A percentile compares a stretch with the other conserved stretches of the same genome.
These are phyloP conservation scores for Caenorhabditis sp. DNA, from an alignment of 2,888 invertebrate genomes.

Conservation along the genomic window DNA sequence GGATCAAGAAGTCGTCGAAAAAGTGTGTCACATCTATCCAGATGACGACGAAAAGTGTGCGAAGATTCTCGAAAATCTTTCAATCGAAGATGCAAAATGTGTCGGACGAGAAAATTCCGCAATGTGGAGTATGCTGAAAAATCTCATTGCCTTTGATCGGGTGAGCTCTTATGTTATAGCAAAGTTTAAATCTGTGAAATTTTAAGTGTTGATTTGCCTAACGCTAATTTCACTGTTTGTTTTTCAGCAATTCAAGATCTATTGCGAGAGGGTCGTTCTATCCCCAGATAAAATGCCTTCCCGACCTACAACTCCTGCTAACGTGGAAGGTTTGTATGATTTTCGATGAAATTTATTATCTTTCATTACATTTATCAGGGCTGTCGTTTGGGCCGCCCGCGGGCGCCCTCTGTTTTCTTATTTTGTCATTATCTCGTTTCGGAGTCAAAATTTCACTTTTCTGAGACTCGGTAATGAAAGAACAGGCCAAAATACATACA, in stretches of 20 bases:
- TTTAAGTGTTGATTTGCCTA: slow-evolving; percentile 3
- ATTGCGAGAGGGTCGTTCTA: slow-evolving; percentile 6
- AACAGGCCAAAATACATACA: too few species aligned
- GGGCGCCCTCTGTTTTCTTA: too few species aligned
- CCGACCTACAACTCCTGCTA: slow-evolving; percentile 5
- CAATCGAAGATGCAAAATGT: slow-evolving; percentile 5
- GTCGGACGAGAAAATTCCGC: slow-evolving; percentile 3
- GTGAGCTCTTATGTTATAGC: slow-evolving; percentile 4
- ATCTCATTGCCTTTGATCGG: slow-evolving; percentile 1
- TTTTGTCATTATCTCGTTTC: too few species aligned
- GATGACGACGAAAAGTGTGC: background rate
- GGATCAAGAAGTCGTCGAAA: slow-evolving; percentile 6
- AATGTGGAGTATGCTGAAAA: slow-evolving; percentile 4
- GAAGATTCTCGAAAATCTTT: background rate
- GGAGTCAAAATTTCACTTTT: too few species aligned
- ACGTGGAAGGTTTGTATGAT: too few species aligned
- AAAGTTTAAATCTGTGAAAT: slow-evolving; percentile 3
- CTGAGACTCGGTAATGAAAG: too few species aligned
- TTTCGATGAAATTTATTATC: too few species aligned
- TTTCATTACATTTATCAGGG: too few species aligned
- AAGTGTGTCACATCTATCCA: background rate
- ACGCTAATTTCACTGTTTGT: slow-evolving; percentile 7
- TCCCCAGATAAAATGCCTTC: slow-evolving; percentile 7
- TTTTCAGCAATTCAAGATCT: slow-evolving; percentile 12
- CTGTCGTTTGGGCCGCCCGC: too few species aligned